Conservation (phyloP, 2,113 vertebrate species). For the Lagopus leucura region DNA sequence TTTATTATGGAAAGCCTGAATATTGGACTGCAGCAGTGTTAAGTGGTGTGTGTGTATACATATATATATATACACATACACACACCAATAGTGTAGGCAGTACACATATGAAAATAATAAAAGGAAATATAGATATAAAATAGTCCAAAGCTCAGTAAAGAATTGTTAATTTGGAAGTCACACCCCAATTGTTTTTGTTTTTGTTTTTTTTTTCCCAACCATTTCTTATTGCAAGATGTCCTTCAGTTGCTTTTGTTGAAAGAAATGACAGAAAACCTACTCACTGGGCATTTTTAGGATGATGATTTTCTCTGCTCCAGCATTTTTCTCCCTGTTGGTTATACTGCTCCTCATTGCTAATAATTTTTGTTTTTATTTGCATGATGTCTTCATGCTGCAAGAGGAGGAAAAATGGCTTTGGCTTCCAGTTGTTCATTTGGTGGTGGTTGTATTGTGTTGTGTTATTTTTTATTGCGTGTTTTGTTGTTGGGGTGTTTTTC, state of each 20-base stretch:
- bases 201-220: too few relatives aligned
- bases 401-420: not conserved
- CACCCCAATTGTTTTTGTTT: not conserved
- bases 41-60: too few relatives aligned
- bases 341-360: not conserved
- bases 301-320: not conserved
- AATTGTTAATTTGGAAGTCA: not conserved
- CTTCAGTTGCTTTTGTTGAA: not conserved
- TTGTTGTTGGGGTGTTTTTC: too few relatives aligned
- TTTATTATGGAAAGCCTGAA: not conserved
- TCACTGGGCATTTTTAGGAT: not conserved
- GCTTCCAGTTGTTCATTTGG: not conserved
- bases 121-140: not conserved
- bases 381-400: not conserved
- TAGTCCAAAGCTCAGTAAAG: not conserved
- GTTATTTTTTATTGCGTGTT: too few relatives aligned
- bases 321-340: not conserved
- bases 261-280: not conserved
- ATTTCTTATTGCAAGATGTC: not conserved
- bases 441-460: too few relatives aligned
- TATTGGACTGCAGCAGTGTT: not conserved
- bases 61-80: not conserved
- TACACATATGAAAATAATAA: not conserved
- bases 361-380: not conserved
- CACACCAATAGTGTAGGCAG: not conserved